Evolutionary conservation across 2,113 vertebrate species (phyloP), one percentile per base, ranked within the genome.

Genomic region (Colaptes auratus): DNA sequence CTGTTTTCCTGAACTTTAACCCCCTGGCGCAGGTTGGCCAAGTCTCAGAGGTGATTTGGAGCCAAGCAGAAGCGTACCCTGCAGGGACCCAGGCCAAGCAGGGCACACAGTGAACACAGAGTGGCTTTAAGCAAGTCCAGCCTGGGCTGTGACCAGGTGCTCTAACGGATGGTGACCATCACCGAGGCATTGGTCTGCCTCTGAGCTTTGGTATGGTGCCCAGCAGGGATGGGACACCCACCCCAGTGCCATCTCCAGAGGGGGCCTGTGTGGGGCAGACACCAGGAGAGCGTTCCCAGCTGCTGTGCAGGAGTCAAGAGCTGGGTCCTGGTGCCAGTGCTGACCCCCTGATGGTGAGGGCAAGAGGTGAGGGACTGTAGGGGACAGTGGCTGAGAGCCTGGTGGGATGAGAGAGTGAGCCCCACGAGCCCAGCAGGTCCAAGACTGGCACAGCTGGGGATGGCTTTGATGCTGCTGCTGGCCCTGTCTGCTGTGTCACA

Each of bases 81-180:
- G 20, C 0, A 0, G 60, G 64, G 67, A 64, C 50, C 48, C 61
- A 50, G 24, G 15, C 52, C 52, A 46, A 90, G 86, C 5, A 59
- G 17, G 1, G 7, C 1, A 1, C 23, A 21, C 0, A 0, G 82
- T 33, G 67, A 86, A 56, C 72, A 85, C 25, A 21, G 55, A 0
- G 4, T 2, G 18, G 66, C 56, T 90, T 66, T 35, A 21, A 46
- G 23, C 24, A 66, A 52, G 58, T 67, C 92, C 55, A 1, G 30
- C 50, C 46, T 27, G 61, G 63, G 33, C 46, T 78, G 42, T 44
- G 42, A 16, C 39, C 36, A 13, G 39, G 15, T 44, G 42, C 42
- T 44, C 42, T 1, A 1, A 0, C 21, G 61, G 30, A 55, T 2
- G 5, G 42, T 9, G 24, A 72, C 33, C 21, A 8, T 72, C 85